Evolutionary conservation across 2,888 invertebrate genomes (phyloP).

Genomic region (Diarsia mendica): DNA sequence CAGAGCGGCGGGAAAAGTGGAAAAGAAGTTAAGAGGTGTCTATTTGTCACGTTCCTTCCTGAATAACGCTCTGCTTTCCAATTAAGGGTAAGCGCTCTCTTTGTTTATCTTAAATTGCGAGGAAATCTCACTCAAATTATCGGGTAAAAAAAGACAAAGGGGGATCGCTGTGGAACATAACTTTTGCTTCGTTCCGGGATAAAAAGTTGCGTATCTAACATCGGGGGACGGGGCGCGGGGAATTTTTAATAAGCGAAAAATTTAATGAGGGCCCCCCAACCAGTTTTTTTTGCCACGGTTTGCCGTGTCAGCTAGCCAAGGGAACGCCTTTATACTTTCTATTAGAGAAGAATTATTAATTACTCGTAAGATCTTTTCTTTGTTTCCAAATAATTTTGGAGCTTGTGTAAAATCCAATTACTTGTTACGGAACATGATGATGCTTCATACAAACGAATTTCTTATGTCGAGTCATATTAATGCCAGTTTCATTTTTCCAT

Average conservation of each 20-base stretch:
- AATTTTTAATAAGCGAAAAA: slow-evolving; percentile 91
- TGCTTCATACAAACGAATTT: not conserved
- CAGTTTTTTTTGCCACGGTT: slow-evolving; percentile 82
- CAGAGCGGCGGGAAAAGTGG: slow-evolving; percentile 86
- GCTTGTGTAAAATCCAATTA: slow-evolving; percentile 54
- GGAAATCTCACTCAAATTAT: slow-evolving; percentile 91
- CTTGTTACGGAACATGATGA: slow-evolving; percentile 30
- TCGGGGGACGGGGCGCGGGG: slow-evolving; percentile 85
- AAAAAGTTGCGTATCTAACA: slow-evolving; percentile 88
- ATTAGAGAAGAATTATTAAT: slow-evolving; percentile 74
- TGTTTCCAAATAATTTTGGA: slow-evolving; percentile 50
- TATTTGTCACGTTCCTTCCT: slow-evolving; percentile 90
- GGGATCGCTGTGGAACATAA: slow-evolving; percentile 86
- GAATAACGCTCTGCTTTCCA: slow-evolving; percentile 90
- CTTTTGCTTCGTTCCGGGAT: slow-evolving; percentile 86
- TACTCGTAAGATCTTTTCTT: slow-evolving; percentile 64
- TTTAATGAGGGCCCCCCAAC: slow-evolving; percentile 86
- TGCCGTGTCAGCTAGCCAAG: slow-evolving; percentile 79
- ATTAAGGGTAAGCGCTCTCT: slow-evolving; percentile 90
- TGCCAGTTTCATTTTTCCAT: not conserved
- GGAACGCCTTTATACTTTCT: slow-evolving; percentile 74
- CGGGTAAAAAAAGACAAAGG: slow-evolving; percentile 88
- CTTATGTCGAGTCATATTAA: not conserved
- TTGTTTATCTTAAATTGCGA: slow-evolving; percentile 91
- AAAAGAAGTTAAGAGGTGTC: slow-evolving; percentile 91